Conservation (phyloP, 2,888 invertebrate species). For the Sturmia bella region DNA sequence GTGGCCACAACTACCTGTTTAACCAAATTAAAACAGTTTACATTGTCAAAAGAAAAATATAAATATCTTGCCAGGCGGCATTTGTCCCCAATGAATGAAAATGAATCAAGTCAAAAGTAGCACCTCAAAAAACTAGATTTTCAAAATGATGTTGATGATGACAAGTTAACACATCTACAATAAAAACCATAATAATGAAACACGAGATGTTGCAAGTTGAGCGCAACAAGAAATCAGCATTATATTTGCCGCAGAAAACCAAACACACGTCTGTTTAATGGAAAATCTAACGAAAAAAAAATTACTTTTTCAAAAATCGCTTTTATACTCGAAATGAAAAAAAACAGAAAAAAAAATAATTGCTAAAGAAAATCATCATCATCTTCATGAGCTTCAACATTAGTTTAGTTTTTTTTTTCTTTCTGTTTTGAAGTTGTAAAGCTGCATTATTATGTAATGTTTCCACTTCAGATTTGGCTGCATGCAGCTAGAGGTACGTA, state of each 20-base stretch:
- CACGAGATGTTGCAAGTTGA: slow-evolving; percentile 47
- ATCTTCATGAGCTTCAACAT: slow-evolving; percentile 48
- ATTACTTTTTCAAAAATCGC: slow-evolving; percentile 26
- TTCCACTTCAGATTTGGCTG: slow-evolving; percentile 24
- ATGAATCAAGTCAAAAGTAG: slow-evolving; percentile 44
- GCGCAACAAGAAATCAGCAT: slow-evolving; percentile 11
- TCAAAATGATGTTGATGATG: slow-evolving; percentile 33
- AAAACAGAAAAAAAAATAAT: slow-evolving; percentile 52
- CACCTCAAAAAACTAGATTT: slow-evolving; percentile 43
- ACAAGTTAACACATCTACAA: slow-evolving; percentile 53
- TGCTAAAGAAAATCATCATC: slow-evolving; percentile 65
- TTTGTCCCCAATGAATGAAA: slow-evolving; percentile 31
- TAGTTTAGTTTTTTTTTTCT: slow-evolving; percentile 21
- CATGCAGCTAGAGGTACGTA: slow-evolving; percentile 39
- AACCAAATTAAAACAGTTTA: slow-evolving; percentile 24
- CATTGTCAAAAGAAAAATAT: slow-evolving; percentile 8
- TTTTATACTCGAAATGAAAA: slow-evolving; percentile 19
- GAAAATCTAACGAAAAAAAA: slow-evolving; percentile 27
- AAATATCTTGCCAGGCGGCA: neutral
- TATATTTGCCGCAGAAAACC: slow-evolving; percentile 30
- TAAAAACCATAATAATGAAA: slow-evolving; percentile 48
- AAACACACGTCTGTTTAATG: slow-evolving; percentile 45
- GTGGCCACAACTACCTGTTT: slow-evolving; percentile 44
- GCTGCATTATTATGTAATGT: slow-evolving; percentile 59
- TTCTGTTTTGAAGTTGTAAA: slow-evolving; percentile 25